Conservation (phyloP, 1,140 invertebrate species). For the Diachasma alloeum region DNA sequence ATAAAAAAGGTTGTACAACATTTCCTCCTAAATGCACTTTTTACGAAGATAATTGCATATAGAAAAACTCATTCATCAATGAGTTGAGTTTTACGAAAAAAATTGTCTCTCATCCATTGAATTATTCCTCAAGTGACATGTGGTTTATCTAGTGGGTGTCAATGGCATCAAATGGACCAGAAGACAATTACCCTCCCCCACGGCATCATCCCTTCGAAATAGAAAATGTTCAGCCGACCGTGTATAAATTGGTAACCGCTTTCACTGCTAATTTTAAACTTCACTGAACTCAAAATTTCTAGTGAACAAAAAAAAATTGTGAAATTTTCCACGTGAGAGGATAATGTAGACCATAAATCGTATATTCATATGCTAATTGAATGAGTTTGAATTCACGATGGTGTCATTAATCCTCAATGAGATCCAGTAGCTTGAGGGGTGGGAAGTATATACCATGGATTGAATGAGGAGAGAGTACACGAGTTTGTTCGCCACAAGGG, state of each 20-base stretch:
- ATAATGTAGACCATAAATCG: slow-evolving; percentile 9
- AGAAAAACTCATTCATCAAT: no score
- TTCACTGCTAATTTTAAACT: slow-evolving; percentile 22
- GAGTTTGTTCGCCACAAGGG: neutral
- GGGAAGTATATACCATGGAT: neutral
- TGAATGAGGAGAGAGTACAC: neutral
- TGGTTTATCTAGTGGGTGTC: slow-evolving; percentile 15
- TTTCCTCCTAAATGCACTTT: no score
- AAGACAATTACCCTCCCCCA: neutral
- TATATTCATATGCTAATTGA: slow-evolving; percentile 40
- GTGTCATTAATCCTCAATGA: slow-evolving; percentile 30
- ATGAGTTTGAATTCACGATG: slow-evolving; percentile 25
- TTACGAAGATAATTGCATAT: no score
- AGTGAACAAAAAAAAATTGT: neutral
- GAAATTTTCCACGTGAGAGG: neutral
- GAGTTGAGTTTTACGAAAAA: neutral
- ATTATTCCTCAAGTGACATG: neutral
- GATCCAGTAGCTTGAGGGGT: slow-evolving; percentile 20
- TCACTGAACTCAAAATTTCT: neutral
- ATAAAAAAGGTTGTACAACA: no score
- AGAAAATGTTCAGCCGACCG: neutral
- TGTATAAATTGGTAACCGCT: slow-evolving; percentile 3
- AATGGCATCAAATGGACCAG: neutral
- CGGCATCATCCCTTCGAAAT: neutral
- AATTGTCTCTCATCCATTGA: neutral